Base-by-base conservation (phyloP, 2,797 vertebrate genomes). In the Euphonia xanthogaster region DNA sequence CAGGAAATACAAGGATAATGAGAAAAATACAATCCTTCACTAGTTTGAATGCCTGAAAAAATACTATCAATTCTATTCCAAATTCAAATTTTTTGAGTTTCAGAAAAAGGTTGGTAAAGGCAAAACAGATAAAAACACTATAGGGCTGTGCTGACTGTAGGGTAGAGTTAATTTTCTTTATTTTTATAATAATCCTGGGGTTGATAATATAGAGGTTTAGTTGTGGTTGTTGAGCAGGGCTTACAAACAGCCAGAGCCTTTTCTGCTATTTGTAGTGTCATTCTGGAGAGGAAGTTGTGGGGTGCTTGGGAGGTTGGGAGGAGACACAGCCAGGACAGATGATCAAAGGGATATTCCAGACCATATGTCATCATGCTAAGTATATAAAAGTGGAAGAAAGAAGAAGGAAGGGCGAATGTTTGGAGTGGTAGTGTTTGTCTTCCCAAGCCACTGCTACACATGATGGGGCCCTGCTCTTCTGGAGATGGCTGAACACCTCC, bases 271-370 rank as follows among this genome's bases (percentile, higher is more conserved):
- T 25, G 20, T 33, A 25, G 4, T 15, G 20, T n/a, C 14, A 7
- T 24, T 14, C 28, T 39, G 18, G 24, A 28, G 11, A 51, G 24
- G 45, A 79, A 30, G 9, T 4, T 79, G 24, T 9, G 4, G 9
- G 4, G 1, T 21, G 5, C 14, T 20, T 53, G 45, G 14, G 28
- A 58, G 16, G 5, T 0, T 24, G 6, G 3, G 9, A 39, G 24
- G 25, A 66, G 24, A 58, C 39, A 45, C 15, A 75, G 8, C 21
- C 12, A 22, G 39, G 33, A 58, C 6, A 79, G n/a, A 5, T 15
- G n/a, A 19, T 35, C 4, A 73, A 66, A 65, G 5, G 28, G 3
- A 33, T 65, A 39, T 50, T 55, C 16, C 28, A 24, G 23, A n/a
- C 10, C 4, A 5, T 51, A 25, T 25, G 3, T 4, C 24, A 30